phyloP scores from a whole-genome alignment of 2,113 vertebrate genomes.

The Chloroceryle aenea region DNA sequence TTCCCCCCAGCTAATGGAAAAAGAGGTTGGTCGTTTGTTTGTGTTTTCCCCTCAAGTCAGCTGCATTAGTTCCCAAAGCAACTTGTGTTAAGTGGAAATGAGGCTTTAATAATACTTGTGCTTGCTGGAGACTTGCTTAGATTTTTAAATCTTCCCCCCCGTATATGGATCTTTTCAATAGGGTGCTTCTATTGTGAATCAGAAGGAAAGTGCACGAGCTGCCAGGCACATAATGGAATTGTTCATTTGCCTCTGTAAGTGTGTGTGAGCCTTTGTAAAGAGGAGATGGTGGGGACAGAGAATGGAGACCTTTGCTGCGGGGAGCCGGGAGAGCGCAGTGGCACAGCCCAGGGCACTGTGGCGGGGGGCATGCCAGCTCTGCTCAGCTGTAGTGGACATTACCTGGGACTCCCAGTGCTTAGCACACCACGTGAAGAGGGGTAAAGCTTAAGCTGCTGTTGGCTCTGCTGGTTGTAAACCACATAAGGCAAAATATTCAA shows the following conservation, averaged over 20 bases:
- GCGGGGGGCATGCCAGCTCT: neutral
- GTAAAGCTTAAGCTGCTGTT: neutral
- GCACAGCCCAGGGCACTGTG: neutral
- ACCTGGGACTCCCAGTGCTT: neutral
- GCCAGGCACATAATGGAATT: constrained; percentile 11
- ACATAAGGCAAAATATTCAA: neutral
- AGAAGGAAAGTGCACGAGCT: neutral
- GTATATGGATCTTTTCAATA: neutral
- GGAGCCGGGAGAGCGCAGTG: neutral
- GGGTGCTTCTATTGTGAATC: neutral
- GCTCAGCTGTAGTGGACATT: neutral
- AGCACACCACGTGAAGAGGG: neutral
- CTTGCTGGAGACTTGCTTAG: neutral
- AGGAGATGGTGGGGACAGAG: neutral
- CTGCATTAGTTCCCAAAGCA: constrained; percentile 28
- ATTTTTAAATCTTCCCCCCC: neutral
- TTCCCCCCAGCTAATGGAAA: neutral
- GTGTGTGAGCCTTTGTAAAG: constrained; percentile 39
- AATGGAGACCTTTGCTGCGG: neutral
- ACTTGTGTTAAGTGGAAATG: constrained; percentile 22
- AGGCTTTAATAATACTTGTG: constrained; percentile 2
- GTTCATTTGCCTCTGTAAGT: neutral
- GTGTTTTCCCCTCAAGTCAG: constrained; percentile 18
- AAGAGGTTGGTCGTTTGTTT: neutral
- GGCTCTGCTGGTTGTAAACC: neutral